A percentile compares a stretch with the other conserved stretches of the same genome.
Evolutionary conservation across 2,113 vertebrate species (phyloP).

Genomic region (Hippoglossus stenolepis): DNA sequence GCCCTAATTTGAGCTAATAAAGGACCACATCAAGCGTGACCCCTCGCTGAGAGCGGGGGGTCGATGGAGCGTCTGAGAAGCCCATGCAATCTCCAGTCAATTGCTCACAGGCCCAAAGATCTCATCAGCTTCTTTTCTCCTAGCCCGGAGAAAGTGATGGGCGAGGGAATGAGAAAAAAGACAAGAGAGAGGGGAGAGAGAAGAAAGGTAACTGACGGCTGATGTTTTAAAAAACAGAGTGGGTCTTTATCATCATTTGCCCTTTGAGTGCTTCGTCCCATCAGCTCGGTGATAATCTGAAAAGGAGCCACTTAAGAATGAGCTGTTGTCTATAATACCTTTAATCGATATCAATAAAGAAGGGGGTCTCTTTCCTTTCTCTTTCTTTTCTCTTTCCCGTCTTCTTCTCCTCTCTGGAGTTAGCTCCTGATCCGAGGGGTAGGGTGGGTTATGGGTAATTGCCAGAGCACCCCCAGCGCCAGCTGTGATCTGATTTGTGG

Average conservation of each 20-base stretch:
- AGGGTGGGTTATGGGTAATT: conserved; percentile 60
- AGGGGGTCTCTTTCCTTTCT: conserved; percentile 17
- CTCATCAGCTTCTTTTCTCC: conserved; percentile 55
- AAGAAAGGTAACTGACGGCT: conserved; percentile 26
- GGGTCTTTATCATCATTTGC: conserved; percentile 22
- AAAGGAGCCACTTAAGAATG: conserved; percentile 50
- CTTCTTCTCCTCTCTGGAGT: conserved; percentile 48
- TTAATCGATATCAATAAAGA: conserved; percentile 25
- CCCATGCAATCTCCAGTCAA: conserved; percentile 67
- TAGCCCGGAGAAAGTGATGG: conserved; percentile 14
- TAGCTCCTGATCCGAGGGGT: conserved; percentile 53
- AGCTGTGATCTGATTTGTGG: conserved; percentile 70
- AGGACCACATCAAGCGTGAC: conserved; percentile 73
- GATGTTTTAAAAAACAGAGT: conserved; percentile 29
- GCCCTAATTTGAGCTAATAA: conserved; percentile 79
- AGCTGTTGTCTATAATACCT: conserved; percentile 49
- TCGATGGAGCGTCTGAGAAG: conserved; percentile 63
- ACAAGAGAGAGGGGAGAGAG: background rate
- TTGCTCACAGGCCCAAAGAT: conserved; percentile 68
- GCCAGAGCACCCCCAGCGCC: conserved; percentile 57
- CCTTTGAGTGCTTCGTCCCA: conserved; percentile 15
- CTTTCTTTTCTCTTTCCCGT: conserved; percentile 6
- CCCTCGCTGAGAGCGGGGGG: conserved; percentile 61
- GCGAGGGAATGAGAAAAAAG: conserved; percentile 26
- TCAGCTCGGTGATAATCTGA: conserved; percentile 42